Percentiles rank a stretch among this genome's conserved stretches.
Evolutionary conservation across 2,797 vertebrate species (phyloP).

Genomic region (Cheirogaleus major): DNA sequence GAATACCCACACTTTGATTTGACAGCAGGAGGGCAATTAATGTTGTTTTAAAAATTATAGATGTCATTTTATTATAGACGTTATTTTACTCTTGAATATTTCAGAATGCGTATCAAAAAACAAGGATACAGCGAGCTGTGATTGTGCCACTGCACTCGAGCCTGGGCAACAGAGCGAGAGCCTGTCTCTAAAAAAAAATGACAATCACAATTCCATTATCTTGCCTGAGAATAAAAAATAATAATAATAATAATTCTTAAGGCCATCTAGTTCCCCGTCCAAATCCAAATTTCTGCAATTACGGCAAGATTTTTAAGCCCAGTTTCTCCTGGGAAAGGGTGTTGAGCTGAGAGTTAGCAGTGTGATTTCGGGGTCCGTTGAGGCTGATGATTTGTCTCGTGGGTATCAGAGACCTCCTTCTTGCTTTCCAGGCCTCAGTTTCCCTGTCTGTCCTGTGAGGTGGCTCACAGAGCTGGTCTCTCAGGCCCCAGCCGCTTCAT

Average conservation of each 20-base stretch:
- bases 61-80: not conserved
- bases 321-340: not conserved
- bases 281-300: not conserved
- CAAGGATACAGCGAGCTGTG: not conserved
- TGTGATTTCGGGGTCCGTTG: not conserved
- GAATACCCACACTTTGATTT: not conserved
- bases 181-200: not conserved
- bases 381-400: not conserved
- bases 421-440: not conserved
- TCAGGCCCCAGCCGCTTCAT: accelerated
- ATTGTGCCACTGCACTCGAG: not conserved
- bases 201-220: not conserved
- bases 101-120: not conserved
- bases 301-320: not conserved
- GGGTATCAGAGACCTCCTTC: not conserved
- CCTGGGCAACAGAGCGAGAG: not conserved
- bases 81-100: not conserved
- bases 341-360: not conserved
- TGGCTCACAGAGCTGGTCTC: not conserved
- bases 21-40: not conserved
- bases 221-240: not conserved
- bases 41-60: not conserved
- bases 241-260: not conserved
- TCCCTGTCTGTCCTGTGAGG: not conserved
- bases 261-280: not conserved